These are phyloP conservation scores for Onychostoma macrolepis DNA, from an alignment of 2,113 vertebrate species.

Conservation along the genomic window DNA sequence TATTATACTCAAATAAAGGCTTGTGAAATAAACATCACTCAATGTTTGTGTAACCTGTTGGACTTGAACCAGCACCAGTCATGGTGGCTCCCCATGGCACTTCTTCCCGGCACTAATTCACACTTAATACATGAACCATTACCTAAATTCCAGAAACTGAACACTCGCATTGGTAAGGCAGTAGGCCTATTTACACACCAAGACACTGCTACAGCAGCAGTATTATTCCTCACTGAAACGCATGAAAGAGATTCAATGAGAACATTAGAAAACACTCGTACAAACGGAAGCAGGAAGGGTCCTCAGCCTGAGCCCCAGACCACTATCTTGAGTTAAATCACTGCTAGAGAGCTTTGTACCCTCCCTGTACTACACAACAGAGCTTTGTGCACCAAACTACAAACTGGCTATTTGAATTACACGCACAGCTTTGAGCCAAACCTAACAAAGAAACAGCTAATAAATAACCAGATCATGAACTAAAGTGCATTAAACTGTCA, in stretches of 20 bases:
- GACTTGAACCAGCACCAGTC: conserved; percentile 23
- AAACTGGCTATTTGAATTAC: neutral
- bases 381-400: conserved; percentile 15
- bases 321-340: conserved; percentile 1
- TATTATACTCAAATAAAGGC: neutral
- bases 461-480: conserved; percentile 19
- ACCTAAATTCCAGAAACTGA: conserved; percentile 70
- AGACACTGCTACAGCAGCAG: conserved; percentile 1
- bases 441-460: conserved; percentile 21
- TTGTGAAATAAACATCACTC: neutral
- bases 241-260: conserved; percentile 75
- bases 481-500: neutral
- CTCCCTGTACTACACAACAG: neutral
- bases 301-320: neutral
- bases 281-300: conserved; percentile 43
- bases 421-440: neutral
- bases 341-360: conserved; percentile 13
- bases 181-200: too few relatives aligned
- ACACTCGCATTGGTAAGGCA: neutral
- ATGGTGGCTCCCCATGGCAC: neutral
- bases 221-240: conserved; percentile 41
- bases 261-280: conserved; percentile 19
- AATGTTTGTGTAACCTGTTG: neutral
- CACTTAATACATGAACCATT: conserved; percentile 69
- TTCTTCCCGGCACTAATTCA: conserved; percentile 50